Evolutionary conservation across 2,888 invertebrate genomes (phyloP), one percentile per base, ranked within the genome.

Genomic region (Venusia cambrica): DNA sequence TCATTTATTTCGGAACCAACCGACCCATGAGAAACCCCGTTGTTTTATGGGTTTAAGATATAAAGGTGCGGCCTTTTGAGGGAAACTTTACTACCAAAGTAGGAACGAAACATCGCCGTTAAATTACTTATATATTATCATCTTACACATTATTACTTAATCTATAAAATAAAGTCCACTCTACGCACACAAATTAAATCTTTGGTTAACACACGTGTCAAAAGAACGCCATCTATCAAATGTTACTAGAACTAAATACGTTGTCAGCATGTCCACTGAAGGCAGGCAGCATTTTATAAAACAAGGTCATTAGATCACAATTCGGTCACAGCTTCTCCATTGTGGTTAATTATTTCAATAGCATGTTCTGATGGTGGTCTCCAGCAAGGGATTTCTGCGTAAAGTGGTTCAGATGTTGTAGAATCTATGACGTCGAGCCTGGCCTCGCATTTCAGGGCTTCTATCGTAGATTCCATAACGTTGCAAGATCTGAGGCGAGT

Each of bases 331-430:
- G 87, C 88, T 68, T 88, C 88, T 5, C 84, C 87, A 42, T 83
- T 84, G 14, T 73, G 40, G 45, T 81, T 84, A 8, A 87, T 59
- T 7, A 83, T 67, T 64, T 80, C 87, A 39, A 79, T 64, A 1
- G 85, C 81, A 47, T 81, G 80, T 53, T 81, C 84, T n/a, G 83
- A 83, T 10, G 79, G 78, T 14, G 87, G 83, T 55, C 78, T 61
- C 84, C 83, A 87, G 45, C 77, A 81, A 22, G 92, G 92, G 40
- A 92, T 92, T 73, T 92, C 92, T 40, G 92, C 92, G 55, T 92
- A 92, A 10, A 92, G 69, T 26, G 92, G 92, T 59, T 92, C 92
- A 1, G 77, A 70, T 13, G 74, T 81, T 1, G 76, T 72, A 11
- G 58, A 64, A 45, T 85, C 83, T 38, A 85, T 69, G 9, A 75